Conservation (phyloP, 2,888 invertebrate species). For the Aricia artaxerxes region DNA sequence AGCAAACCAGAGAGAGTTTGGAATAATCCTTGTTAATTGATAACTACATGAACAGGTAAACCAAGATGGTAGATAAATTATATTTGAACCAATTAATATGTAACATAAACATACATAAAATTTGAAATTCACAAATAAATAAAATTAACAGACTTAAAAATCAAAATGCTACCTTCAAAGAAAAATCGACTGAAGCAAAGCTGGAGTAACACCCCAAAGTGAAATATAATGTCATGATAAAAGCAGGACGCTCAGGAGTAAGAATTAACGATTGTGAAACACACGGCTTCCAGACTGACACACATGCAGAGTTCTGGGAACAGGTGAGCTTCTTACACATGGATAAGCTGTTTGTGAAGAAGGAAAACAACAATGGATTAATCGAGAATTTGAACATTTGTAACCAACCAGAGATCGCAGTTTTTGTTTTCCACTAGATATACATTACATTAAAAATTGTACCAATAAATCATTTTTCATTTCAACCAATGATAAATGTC, state of each 20-base stretch:
- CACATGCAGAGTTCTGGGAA: constrained; percentile 11
- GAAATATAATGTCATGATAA: not conserved
- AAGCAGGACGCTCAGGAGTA: not conserved
- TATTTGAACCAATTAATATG: not conserved
- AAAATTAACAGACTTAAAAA: not conserved
- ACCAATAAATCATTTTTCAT: constrained; percentile 28
- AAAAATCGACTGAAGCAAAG: not conserved
- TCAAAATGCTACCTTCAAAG: not conserved
- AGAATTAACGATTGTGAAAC: not conserved
- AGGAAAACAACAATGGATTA: constrained; percentile 29
- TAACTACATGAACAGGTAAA: not conserved
- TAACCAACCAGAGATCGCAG: not conserved
- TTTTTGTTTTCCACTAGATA: constrained; percentile 28
- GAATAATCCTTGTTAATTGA: not conserved
- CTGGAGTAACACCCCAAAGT: not conserved
- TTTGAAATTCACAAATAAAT: not conserved
- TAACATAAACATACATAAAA: too few relatives aligned
- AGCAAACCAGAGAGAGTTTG: too few relatives aligned
- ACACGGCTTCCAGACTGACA: constrained; percentile 3
- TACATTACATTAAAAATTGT: not conserved
- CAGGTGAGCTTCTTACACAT: constrained; percentile 27
- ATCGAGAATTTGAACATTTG: constrained; percentile 11
- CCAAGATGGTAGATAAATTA: constrained; percentile 15
- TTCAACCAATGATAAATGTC: constrained; percentile 33
- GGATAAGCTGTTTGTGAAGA: constrained; percentile 29